These are phyloP conservation scores for Tragulus kanchil DNA, from an alignment of 2,113 vertebrate genomes.

Conservation along the genomic window DNA sequence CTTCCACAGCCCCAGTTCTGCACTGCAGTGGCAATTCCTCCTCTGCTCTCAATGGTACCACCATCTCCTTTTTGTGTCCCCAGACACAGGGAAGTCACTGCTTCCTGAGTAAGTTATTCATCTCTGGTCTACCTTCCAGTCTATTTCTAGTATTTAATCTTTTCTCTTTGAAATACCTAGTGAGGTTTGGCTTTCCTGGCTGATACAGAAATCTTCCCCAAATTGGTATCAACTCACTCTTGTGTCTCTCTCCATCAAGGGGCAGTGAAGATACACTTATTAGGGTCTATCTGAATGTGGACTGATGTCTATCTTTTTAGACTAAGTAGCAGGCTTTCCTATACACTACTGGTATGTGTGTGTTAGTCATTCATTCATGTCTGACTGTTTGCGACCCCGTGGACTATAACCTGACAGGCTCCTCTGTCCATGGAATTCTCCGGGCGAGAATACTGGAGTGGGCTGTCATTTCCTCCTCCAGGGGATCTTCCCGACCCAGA, in stretches of 20 bases:
- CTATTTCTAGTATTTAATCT: slow-evolving; percentile 39
- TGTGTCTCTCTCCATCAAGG: no score
- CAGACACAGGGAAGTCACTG: neutral
- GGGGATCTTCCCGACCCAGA: neutral
- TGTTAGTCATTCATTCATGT: neutral
- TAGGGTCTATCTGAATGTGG: neutral
- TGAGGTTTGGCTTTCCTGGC: neutral
- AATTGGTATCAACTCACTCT: neutral
- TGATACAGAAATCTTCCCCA: neutral
- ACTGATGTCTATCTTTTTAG: neutral
- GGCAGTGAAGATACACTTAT: neutral
- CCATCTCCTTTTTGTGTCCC: neutral
- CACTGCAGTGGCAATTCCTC: no score
- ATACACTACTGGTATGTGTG: neutral
- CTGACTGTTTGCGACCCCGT: neutral
- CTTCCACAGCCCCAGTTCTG: no score
- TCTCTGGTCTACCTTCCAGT: neutral
- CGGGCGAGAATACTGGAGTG: neutral
- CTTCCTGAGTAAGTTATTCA: slow-evolving; percentile 7
- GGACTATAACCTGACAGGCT: neutral
- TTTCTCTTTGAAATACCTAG: slow-evolving; percentile 12
- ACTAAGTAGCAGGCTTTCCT: no score
- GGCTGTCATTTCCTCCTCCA: neutral
- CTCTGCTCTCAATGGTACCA: neutral
- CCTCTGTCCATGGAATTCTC: neutral